A percentile compares a stretch with the other conserved stretches of the same genome.
Conservation (phyloP, 1,140 invertebrate genomes). For the Galendromus occidentalis region DNA sequence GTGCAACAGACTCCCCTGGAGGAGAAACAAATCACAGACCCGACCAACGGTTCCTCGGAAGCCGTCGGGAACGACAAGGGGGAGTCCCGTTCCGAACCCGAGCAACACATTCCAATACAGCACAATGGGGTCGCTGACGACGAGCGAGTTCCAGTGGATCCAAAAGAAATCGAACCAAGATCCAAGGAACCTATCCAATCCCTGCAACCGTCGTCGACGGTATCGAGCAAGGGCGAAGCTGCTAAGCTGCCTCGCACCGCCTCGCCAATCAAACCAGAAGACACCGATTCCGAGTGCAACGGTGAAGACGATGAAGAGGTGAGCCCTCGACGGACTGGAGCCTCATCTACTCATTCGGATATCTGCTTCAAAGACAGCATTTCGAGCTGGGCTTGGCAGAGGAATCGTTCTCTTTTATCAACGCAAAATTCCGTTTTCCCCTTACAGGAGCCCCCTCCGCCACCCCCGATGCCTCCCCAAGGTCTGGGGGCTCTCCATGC, state of each 20-base stretch:
- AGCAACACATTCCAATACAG: no score
- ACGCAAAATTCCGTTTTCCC: constrained; percentile 30
- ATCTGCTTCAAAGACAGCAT: no score
- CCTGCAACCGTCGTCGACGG: background rate
- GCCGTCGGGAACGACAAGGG: constrained; percentile 10
- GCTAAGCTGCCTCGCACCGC: background rate
- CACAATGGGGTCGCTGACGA: background rate
- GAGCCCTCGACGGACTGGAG: background rate
- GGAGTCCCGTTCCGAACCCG: no score
- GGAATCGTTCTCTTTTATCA: background rate
- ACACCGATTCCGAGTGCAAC: background rate
- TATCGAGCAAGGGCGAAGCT: background rate
- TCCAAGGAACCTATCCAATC: background rate
- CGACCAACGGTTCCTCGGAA: background rate
- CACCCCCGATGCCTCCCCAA: constrained; percentile 7
- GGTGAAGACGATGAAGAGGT: constrained; percentile 17
- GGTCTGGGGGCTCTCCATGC: constrained; percentile 2
- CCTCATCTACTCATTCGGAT: no score
- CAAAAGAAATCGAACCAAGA: background rate
- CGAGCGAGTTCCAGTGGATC: background rate
- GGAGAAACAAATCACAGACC: constrained; percentile 14
- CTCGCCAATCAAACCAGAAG: constrained; percentile 1
- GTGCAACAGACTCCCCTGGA: constrained; percentile 36
- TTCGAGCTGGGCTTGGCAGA: no score
- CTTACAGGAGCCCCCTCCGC: background rate